These are phyloP conservation scores for Megaceryle maxima DNA, from an alignment of 2,113 vertebrate species.

Conservation along the genomic window DNA sequence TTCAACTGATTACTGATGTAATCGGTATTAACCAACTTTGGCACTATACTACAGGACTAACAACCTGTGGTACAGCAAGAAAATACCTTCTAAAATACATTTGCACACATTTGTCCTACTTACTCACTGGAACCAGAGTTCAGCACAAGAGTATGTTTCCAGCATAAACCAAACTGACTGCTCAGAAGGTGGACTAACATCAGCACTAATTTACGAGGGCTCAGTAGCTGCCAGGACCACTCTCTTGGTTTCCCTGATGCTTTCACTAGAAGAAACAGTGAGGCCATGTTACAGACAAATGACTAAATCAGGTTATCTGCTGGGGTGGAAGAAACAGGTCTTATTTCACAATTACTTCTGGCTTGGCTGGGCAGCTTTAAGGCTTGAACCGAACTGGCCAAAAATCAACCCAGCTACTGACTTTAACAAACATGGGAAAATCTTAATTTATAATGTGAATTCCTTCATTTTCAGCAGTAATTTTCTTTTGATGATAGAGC, in stretches of 20 bases:
- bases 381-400: neutral
- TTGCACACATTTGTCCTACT: neutral
- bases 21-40: neutral
- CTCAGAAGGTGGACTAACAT: neutral
- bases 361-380: neutral
- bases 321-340: neutral
- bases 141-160: neutral
- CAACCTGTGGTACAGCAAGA: neutral
- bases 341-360: neutral
- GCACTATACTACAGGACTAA: neutral
- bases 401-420: neutral
- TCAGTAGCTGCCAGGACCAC: neutral
- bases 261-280: neutral
- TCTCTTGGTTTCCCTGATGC: neutral
- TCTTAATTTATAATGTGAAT: neutral
- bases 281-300: neutral
- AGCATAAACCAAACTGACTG: neutral
- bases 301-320: neutral
- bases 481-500: neutral
- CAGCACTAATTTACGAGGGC: neutral
- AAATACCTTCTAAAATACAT: neutral
- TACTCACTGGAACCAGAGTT: neutral
- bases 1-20: neutral
- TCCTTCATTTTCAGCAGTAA: neutral
- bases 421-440: neutral